Base-by-base conservation (phyloP, 64 coral and sea anemone genomes). In the Pocillopora damicornis region DNA sequence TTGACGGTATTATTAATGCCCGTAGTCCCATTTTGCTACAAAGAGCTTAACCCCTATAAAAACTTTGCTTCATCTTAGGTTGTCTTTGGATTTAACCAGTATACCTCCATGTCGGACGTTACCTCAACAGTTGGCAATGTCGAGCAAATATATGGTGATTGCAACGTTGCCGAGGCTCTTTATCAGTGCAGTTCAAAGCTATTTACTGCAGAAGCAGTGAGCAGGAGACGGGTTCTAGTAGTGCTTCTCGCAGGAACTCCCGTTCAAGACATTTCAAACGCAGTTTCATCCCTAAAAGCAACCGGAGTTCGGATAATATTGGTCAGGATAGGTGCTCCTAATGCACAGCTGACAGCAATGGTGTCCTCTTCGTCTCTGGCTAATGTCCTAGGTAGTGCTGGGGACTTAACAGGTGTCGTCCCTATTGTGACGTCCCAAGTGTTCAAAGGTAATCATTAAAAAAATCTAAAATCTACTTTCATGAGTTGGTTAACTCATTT, bases 31-130 rank as follows among this genome's bases (percentile, higher is more conserved):
- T 30, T 30, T 30, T 30, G 30, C 30, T 30, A 30, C 30, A 30
- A 0, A 30, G 30, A 30, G 30, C 60, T 8, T 61, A 8, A 11
- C 14, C 14, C 60, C 8, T 11, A 61, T 61, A 15, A 8, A 61
- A 61, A 11, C 9, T 61, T 61, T 61, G 8, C 60, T 72, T 72
- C 30, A 30, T 30, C 30, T 10, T 69, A 81, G 15, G 82, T 91
- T 15, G 75, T 79, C 0, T 91, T 91, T 77, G 80, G 82, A 37
- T 91, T 91, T 36, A 37, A 66, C 15, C 74, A 86, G 20, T 69
- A 86, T 36, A 86, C 89, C 37, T 76, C 89, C 11, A 79, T 88
- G 58, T 35, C 37, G 36, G 84, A 92, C 2, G 86, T 88, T 14
- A 81, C 61, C 16, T 36, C 74, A 2, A 75, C 87, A 18, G 74